phyloP scores from a whole-genome alignment of 2,113 vertebrate genomes.

The Myodes glareolus region DNA sequence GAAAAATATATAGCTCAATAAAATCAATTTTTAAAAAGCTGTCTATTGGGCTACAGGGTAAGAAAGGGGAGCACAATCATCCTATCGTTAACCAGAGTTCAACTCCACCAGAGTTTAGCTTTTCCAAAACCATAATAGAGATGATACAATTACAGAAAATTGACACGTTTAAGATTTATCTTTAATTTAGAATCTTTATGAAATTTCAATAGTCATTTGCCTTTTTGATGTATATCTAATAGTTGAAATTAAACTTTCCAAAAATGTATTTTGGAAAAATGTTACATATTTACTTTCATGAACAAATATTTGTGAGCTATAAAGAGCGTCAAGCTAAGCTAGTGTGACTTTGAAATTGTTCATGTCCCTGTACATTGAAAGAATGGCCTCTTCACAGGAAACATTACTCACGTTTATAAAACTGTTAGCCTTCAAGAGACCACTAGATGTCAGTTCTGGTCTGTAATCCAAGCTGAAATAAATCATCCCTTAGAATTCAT shows the following conservation, averaged over 20 bases:
- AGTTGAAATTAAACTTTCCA: not conserved
- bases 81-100: not conserved
- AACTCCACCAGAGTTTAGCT: not conserved
- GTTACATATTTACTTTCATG: not conserved
- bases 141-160: not conserved
- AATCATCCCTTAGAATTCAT: not conserved
- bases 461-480: constrained; percentile 35
- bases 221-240: constrained; percentile 16
- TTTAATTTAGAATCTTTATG: constrained; percentile 1
- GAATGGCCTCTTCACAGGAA: not conserved
- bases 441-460: constrained; percentile 81
- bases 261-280: not conserved
- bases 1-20: too few relatives aligned
- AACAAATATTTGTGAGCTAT: not conserved
- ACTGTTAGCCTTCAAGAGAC: constrained; percentile 63
- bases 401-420: not conserved
- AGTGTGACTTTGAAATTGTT: not conserved
- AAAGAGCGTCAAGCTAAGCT: not conserved
- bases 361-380: not conserved
- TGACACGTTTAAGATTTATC: not conserved
- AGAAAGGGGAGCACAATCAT: not conserved
- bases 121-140: not conserved
- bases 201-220: not conserved
- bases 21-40: not conserved
- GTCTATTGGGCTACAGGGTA: not conserved